These are phyloP conservation scores for Coenonympha arcania DNA, from an alignment of 2,888 invertebrate genomes.

Conservation along the genomic window DNA sequence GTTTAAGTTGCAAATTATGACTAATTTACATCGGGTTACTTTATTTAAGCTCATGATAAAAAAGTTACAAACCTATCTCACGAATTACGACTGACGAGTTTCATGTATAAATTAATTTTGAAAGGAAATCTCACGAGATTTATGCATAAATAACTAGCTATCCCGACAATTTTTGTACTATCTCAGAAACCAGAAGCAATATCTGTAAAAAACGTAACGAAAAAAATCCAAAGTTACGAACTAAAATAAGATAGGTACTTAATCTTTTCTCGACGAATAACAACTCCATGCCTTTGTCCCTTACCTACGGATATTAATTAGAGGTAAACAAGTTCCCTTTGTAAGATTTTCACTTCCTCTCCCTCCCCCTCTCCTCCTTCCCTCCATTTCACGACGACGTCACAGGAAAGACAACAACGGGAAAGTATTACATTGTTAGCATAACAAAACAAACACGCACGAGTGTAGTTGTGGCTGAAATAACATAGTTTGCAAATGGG, in stretches of 20 bases:
- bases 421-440: slow-evolving; percentile 19
- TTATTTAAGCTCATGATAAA: too few relatives aligned
- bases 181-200: too few relatives aligned
- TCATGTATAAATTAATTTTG: too few relatives aligned
- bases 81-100: too few relatives aligned
- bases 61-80: too few relatives aligned
- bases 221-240: too few relatives aligned
- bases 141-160: too few relatives aligned
- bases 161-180: too few relatives aligned
- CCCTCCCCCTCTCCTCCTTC: slow-evolving; percentile 9
- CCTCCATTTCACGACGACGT: slow-evolving; percentile 31
- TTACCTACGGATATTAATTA: slow-evolving; percentile 63
- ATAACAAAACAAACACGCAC: slow-evolving; percentile 12
- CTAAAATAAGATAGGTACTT: neutral
- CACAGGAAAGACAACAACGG: slow-evolving; percentile 28
- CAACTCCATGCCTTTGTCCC: slow-evolving; percentile 35
- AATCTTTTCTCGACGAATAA: neutral
- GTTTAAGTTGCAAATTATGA: too few relatives aligned
- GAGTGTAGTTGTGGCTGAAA: slow-evolving; percentile 4
- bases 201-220: too few relatives aligned
- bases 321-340: slow-evolving; percentile 68
- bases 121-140: too few relatives aligned
- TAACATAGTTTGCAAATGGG: slow-evolving; percentile 3
- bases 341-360: slow-evolving; percentile 56
- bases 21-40: too few relatives aligned